Base-by-base conservation (phyloP, 2,888 invertebrate species). In the Phorcus lineatus region DNA sequence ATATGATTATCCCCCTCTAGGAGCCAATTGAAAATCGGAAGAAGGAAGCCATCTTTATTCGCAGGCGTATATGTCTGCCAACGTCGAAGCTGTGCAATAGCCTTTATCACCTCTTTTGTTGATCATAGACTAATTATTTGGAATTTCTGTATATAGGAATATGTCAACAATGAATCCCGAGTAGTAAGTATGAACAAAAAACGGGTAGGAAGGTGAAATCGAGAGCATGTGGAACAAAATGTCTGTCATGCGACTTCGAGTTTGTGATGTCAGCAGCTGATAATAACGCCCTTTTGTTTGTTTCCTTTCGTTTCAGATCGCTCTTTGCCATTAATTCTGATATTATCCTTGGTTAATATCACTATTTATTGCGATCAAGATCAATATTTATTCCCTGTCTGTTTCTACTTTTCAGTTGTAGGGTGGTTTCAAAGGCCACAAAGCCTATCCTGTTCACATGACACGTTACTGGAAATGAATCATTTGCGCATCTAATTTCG, bases 11-110 rank as follows among this genome's bases (percentile, higher is more conserved):
- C 81, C 87, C 88, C 90, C 86, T 86, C 88, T 87, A 85, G 85
- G 84, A 83, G 85, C 84, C 80, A 85, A 86, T 85, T 85, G 83
- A 74, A 84, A 84, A 88, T 85, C 87, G 87, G 89, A 88, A 89
- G 88, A 85, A 90, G 89, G 88, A 88, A 90, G 90, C 90, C 90
- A 90, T 90, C 86, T 90, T 90, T 81, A 80, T 81, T 74, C 74
- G 81, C 76, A 74, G 81, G 80, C 77, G 79, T 81, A 77, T 77
- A 77, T 79, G 81, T 84, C 82, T 80, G 81, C 78, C 70, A 80
- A 80, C 80, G 82, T 78, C 52, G 78, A 75, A 67, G 47, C 53
- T 75, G 79, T 66, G 55, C 28, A 77, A 81, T 57, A 74, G 78
- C 67, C 57, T 24, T 80, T 66, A 52, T 78, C 28, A 81, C 77